Base-by-base conservation (phyloP, 2,888 invertebrate genomes). In the Leucophora obtusa region DNA sequence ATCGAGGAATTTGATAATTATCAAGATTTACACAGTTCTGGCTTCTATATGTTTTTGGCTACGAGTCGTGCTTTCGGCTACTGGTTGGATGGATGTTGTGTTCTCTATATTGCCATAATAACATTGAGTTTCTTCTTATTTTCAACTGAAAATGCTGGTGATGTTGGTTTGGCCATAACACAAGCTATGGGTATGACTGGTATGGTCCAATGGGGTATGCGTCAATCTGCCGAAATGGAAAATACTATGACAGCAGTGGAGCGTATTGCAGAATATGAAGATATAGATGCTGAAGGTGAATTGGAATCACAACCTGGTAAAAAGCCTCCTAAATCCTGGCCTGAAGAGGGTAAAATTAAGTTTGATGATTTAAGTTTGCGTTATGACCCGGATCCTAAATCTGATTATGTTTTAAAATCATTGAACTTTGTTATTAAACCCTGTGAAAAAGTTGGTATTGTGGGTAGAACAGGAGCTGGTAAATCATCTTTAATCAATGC, bases 61-160 rank as follows among this genome's bases (percentile, higher is more conserved):
- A 95, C 96, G 4, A 96, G 96, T 15, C 94, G 98, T 82, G 98
- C 98, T 84, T 97, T 99, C 87, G 98, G 97, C 0, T 96, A 97
- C 86, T 96, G 96, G 93, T 91, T 99, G 85, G 99, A 99, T 89
- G 92, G 96, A 83, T 93, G 97, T 63, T 98, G 98, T 87, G 93
- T 96, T 0, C 83, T 95, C 5, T 98, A 97, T 90, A 95, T 98
- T 72, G 93, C 94, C 0, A 89, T 96, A 56, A 97, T 98, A 0
- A 96, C 97, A 0, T 91, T 96, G 84, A 96, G 96, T 86, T 96
- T 97, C 90, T 93, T 98, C 71, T 89, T 96, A 0, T 91, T 95
- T 62, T 92, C 93, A 35, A 91, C 91, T 87, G 92, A 92, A 92
- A 90, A 92, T 82, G 95, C 95, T n/a, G 95, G 95, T 28, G 93